Percentiles rank a stretch among this genome's conserved stretches.
phyloP scores from a whole-genome alignment of 2,888 invertebrate genomes.

The Ommatoiulus sabulosus region DNA sequence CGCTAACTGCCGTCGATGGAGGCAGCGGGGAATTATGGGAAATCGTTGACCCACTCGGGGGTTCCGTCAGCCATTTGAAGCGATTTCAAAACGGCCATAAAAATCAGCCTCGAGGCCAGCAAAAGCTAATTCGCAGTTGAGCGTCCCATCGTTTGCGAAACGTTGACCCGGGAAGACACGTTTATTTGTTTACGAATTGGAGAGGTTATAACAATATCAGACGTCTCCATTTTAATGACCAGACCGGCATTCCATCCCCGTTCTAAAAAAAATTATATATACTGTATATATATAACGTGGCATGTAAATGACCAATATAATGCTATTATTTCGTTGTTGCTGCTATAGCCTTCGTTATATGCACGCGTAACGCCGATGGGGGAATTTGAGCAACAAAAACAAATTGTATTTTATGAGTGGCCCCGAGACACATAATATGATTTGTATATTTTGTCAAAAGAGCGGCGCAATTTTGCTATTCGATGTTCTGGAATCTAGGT shows the following conservation, averaged over 20 bases:
- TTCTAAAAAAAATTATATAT: too few species aligned
- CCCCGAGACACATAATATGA: too few species aligned
- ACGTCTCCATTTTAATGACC: background rate
- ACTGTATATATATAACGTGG: background rate
- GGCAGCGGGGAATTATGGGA: background rate
- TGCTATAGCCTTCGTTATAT: too few species aligned
- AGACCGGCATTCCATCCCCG: background rate
- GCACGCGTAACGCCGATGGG: too few species aligned
- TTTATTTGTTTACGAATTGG: background rate
- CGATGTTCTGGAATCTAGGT: too few species aligned
- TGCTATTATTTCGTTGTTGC: too few species aligned
- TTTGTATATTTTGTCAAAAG: too few species aligned
- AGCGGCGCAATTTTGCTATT: too few species aligned
- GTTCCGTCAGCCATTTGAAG: background rate
- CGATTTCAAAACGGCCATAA: constrained; percentile 17
- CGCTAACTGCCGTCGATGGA: background rate
- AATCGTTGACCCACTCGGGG: background rate
- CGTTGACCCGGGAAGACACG: constrained; percentile 31
- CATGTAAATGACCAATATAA: background rate
- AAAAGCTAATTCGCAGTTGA: background rate
- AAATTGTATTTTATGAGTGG: too few species aligned
- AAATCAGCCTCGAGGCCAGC: background rate
- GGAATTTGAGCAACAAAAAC: too few species aligned
- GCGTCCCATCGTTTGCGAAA: background rate
- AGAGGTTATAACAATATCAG: background rate